Base-by-base conservation (phyloP, 2,113 vertebrate species). In the Prietella phreatophila region DNA sequence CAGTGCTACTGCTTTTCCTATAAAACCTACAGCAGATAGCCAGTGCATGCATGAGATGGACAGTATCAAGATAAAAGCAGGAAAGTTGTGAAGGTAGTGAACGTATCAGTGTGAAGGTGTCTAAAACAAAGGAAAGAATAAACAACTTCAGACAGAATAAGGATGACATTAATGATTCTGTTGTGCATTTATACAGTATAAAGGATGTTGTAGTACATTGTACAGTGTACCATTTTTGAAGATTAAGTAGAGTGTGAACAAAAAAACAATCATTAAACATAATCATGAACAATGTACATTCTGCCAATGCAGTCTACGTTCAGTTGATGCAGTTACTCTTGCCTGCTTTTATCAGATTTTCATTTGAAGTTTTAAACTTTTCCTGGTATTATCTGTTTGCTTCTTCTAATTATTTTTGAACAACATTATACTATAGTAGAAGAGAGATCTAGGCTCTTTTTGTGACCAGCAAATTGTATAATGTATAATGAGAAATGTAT, bases 1-100 rank as follows among this genome's bases (percentile, higher is more conserved):
- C 65, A 71, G 50, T 33, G 39, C 58, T 56, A 61, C 63, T 25
- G 30, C 53, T 58, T 84, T 86, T 39, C 33, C 71, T 84, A 69
- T 65, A 67, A 60, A 63, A 76, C 20, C 39, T 84, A 39, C 47
- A 67, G 20, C 36, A 39, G 7, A 27, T 39, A 22, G 27, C 47
- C 42, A 81, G 76, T 50, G 56, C 27, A 86, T 50, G 47, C 30
- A 9, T 67, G 5, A 8, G n/a, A 39, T 5, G 3, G 42, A 86
- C 22, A 30, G 25, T 79, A 5, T 81, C 17, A 76, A 76, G 22
- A 14, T 50, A 25, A 13, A 81, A 22, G 15, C 9, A 33, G 7
- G 2, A 80, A 55, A 30, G 76, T n/a, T 79, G 76, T 15, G 30
- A 30, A 56, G 56, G 36, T 20, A 30, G 15, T 30, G 39, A 14